A percentile compares a stretch with the other conserved stretches of the same genome.
Evolutionary conservation across 2,113 vertebrate genomes (phyloP).

Genomic region (Cairina moschata): DNA sequence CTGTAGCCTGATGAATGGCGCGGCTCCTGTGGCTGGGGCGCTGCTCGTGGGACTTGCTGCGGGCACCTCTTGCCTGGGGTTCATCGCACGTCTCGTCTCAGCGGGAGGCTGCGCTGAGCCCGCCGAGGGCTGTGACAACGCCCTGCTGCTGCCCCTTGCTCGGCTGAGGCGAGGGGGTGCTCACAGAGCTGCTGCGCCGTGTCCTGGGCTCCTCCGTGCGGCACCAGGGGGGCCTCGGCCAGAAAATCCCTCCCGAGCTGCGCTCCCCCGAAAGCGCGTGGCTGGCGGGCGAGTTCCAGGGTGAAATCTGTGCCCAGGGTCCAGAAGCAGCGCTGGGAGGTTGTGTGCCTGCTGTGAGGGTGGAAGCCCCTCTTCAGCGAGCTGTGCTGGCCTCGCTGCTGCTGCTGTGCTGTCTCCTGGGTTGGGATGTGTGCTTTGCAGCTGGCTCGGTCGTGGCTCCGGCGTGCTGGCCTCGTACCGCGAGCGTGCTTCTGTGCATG

Average conservation of each 20-base stretch:
- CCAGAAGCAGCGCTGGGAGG: neutral
- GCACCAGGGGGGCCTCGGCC: neutral
- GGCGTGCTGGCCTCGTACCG: neutral
- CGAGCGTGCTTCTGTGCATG: rapidly evolving
- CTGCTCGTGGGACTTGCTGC: neutral
- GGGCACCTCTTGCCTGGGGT: neutral
- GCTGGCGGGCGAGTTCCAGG: neutral
- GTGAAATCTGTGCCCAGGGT: neutral
- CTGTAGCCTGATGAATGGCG: no score
- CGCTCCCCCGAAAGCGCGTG: rapidly evolving
- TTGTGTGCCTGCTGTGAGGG: rapidly evolving
- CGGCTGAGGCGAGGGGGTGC: rapidly evolving
- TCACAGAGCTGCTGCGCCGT: neutral
- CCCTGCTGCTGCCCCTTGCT: neutral
- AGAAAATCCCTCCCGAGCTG: neutral
- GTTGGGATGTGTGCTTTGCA: neutral
- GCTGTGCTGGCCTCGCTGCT: rapidly evolving
- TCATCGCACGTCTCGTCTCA: neutral
- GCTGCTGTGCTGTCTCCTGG: rapidly evolving
- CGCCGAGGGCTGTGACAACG: neutral
- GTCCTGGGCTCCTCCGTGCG: neutral
- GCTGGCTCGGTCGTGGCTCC: neutral
- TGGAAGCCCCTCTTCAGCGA: neutral
- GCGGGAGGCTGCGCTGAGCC: rapidly evolving
- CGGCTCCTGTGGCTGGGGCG: no score